Evolutionary conservation across 2,113 vertebrate genomes (phyloP).

Genomic region (Myodes glareolus): DNA sequence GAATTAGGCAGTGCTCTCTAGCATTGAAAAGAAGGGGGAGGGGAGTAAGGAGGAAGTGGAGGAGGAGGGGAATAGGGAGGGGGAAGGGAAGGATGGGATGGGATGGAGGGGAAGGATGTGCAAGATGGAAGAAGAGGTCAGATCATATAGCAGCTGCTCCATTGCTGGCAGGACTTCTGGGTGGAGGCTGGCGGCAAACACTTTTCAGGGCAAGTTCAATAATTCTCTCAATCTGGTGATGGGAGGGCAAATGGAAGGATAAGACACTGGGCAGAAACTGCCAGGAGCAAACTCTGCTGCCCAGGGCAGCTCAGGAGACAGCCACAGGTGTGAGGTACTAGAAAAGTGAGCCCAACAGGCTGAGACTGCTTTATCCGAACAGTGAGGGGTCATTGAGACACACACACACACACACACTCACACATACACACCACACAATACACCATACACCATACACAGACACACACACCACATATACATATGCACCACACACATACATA

Average conservation of each 20-base stretch:
- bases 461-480: not conserved
- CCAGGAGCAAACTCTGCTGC: not conserved
- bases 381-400: not conserved
- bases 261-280: not conserved
- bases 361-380: too few relatives aligned
- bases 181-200: not conserved
- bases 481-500: not conserved
- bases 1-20: not conserved
- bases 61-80: not conserved
- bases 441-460: not conserved
- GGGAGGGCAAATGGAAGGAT: not conserved
- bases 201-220: not conserved
- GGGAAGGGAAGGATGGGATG: not conserved
- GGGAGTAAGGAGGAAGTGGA: not conserved
- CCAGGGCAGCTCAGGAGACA: not conserved
- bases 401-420: not conserved
- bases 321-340: not conserved
- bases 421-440: not conserved
- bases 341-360: not conserved
- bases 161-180: not conserved
- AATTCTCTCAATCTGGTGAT: not conserved
- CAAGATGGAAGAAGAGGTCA: not conserved
- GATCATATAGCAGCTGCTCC: not conserved
- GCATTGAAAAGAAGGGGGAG: not conserved
- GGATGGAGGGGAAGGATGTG: not conserved